phyloP scores from a whole-genome alignment of 2,888 invertebrate species.

The Seira sanloemensis region DNA sequence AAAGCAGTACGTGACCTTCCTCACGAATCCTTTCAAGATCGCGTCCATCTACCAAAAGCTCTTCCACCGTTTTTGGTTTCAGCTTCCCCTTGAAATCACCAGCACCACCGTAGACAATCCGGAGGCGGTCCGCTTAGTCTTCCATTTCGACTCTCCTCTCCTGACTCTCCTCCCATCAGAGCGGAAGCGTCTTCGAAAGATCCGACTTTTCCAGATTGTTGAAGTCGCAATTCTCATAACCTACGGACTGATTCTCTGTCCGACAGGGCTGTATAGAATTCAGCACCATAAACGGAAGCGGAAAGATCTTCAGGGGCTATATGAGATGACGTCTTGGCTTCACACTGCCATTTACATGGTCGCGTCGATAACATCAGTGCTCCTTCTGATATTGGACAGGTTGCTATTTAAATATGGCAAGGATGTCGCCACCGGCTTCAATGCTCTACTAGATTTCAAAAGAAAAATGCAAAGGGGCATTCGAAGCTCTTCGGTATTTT shows the following conservation, averaged over 20 bases:
- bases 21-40: background rate
- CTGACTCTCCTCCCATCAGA: background rate
- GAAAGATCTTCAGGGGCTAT: background rate
- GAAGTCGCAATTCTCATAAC: background rate
- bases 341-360: background rate
- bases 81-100: background rate
- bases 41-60: background rate
- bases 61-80: background rate
- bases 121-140: background rate
- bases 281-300: background rate
- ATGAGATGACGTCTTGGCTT: background rate
- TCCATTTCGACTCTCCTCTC: background rate
- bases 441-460: background rate
- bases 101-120: background rate
- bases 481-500: background rate
- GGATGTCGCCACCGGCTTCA: background rate
- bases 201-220: background rate
- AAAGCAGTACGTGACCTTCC: background rate
- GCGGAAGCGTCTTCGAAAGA: background rate
- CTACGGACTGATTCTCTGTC: background rate
- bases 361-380: background rate
- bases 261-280: background rate
- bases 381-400: background rate
- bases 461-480: background rate
- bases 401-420: background rate